Evolutionary conservation across 1,140 invertebrate genomes (phyloP).

Genomic region (Argopecten irradians): DNA sequence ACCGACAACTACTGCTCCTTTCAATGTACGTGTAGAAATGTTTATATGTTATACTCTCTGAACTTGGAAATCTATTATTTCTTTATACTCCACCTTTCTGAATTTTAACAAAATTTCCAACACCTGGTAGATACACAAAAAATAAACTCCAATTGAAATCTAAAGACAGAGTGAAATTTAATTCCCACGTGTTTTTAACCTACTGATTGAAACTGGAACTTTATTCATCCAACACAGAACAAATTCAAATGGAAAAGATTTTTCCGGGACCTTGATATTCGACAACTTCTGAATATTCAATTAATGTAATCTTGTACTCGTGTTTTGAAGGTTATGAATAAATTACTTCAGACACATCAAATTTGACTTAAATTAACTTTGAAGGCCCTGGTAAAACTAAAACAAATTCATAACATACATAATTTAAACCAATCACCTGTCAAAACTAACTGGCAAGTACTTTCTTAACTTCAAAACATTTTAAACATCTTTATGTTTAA

Average conservation of each 20-base stretch:
- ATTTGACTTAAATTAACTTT: not conserved
- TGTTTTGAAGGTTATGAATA: not conserved
- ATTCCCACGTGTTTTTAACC: not conserved
- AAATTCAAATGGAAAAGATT: not conserved
- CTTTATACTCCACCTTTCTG: not conserved
- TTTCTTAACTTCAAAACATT: not conserved
- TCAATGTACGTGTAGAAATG: not conserved
- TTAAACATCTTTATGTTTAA: not conserved
- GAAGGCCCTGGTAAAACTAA: not conserved
- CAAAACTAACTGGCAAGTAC: not conserved
- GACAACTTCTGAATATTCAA: not conserved
- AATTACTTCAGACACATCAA: not conserved
- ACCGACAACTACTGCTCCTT: not conserved
- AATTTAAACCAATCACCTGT: not conserved
- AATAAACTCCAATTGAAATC: not conserved
- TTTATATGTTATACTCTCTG: not conserved
- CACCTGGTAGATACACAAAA: not conserved
- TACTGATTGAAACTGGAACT: not conserved
- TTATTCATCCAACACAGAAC: not conserved
- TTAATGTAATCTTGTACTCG: slow-evolving; percentile 3
- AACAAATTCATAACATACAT: not conserved
- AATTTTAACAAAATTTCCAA: not conserved
- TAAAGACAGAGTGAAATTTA: not conserved
- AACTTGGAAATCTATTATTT: not conserved
- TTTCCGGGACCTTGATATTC: not conserved